Evolutionary conservation across 2,113 vertebrate genomes (phyloP).

Genomic region (Hydrolagus affinis): DNA sequence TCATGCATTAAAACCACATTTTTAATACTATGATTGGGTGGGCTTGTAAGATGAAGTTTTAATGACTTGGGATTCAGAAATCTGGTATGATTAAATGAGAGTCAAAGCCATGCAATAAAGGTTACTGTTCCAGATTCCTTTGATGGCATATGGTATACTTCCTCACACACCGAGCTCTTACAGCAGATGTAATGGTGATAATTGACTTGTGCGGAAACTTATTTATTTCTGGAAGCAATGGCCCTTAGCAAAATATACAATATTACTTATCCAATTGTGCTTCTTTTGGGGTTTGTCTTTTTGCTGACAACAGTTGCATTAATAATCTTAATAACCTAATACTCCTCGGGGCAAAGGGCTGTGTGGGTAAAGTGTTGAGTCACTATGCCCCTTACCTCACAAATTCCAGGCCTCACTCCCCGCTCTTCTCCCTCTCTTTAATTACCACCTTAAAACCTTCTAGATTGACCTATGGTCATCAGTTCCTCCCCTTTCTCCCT

Average conservation of each 20-base stretch:
- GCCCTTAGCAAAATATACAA: not conserved
- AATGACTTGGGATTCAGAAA: not conserved
- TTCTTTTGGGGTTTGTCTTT: not conserved
- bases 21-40: not conserved
- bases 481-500: too few species aligned
- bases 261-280: not conserved
- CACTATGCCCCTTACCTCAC: too few species aligned
- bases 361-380: too few species aligned
- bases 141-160: not conserved
- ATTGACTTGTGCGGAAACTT: not conserved
- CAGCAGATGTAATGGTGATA: not conserved
- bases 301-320: too few species aligned
- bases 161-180: not conserved
- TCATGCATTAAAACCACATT: not conserved
- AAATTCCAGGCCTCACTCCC: too few species aligned
- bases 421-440: too few species aligned
- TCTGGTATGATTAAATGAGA: not conserved
- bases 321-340: too few species aligned
- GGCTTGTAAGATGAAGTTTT: not conserved
- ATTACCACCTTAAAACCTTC: too few species aligned
- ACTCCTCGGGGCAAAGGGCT: too few species aligned
- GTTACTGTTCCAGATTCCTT: not conserved
- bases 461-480: too few species aligned
- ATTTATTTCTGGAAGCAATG: not conserved
- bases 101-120: slow-evolving; percentile 1